A percentile compares a stretch with the other conserved stretches of the same genome.
phyloP scores from a whole-genome alignment of 2,797 vertebrate genomes.

The Silurus lanzhouensis region DNA sequence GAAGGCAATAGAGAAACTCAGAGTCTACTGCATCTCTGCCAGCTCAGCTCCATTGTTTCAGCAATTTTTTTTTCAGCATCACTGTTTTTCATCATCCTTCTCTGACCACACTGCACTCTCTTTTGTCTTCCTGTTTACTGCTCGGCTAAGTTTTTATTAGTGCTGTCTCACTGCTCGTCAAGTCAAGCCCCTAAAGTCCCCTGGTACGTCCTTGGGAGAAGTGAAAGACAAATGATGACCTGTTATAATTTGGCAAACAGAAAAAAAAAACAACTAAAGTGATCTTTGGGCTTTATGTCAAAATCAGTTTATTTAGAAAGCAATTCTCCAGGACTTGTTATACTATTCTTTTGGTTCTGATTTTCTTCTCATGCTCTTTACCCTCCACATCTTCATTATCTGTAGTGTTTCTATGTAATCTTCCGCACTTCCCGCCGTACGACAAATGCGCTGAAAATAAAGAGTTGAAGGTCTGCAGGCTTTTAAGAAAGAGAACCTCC shows the following conservation, averaged over 20 bases:
- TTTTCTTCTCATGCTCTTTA: conserved; percentile 34
- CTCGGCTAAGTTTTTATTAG: conserved; percentile 43
- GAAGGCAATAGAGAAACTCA: conserved; percentile 15
- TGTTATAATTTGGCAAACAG: conserved; percentile 38
- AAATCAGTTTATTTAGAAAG: conserved; percentile 51
- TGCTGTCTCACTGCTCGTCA: conserved; percentile 47
- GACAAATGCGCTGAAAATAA: conserved; percentile 57
- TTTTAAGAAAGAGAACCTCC: conserved; percentile 42
- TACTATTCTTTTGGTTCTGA: conserved; percentile 57
- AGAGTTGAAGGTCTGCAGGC: conserved; percentile 53
- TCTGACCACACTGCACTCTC: conserved; percentile 13
- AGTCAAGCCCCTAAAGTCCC: conserved; percentile 41
- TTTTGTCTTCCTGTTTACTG: conserved; percentile 50
- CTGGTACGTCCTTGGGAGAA: conserved; percentile 24
- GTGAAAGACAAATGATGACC: conserved; percentile 52
- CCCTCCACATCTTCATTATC: conserved; percentile 25
- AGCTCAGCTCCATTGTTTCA: conserved; percentile 30
- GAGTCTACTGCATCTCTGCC: conserved; percentile 4
- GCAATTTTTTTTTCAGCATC: conserved; percentile 21
- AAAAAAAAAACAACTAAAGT: conserved; percentile 26
- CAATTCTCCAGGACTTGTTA: conserved; percentile 33
- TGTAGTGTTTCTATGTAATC: conserved; percentile 33
- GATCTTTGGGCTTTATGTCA: conserved; percentile 40
- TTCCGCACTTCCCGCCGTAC: conserved; percentile 53
- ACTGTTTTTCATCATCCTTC: not conserved